These are phyloP conservation scores for Dipodomys stephensi DNA, from an alignment of 2,113 vertebrate species.

Conservation along the genomic window DNA sequence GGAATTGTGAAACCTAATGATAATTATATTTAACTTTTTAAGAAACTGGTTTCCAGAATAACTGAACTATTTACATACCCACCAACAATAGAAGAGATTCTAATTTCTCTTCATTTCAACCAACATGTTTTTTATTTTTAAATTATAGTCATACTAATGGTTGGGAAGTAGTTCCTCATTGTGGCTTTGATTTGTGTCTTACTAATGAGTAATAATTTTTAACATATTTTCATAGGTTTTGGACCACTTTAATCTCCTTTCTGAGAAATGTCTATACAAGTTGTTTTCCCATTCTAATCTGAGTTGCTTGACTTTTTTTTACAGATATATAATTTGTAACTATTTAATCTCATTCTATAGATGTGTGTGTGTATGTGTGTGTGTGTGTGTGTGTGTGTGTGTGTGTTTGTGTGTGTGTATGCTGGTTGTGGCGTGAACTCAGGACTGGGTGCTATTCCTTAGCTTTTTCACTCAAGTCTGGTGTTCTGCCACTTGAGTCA, in stretches of 20 bases:
- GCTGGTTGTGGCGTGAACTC: no score
- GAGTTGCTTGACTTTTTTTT: conserved; percentile 3
- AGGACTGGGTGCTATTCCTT: no score
- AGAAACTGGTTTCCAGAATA: not conserved
- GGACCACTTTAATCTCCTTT: not conserved
- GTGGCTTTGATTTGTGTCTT: conserved; percentile 13
- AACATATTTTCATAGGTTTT: not conserved
- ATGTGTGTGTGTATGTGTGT: no score
- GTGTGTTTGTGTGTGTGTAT: no score
- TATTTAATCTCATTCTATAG: not conserved
- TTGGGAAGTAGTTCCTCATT: not conserved
- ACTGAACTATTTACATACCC: not conserved
- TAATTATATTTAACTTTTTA: not conserved
- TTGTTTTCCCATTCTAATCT: not conserved
- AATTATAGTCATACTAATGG: not conserved
- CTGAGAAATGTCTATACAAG: not conserved
- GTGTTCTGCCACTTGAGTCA: no score
- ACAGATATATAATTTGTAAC: not conserved
- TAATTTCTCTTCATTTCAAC: not conserved
- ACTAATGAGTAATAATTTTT: conserved; percentile 23
- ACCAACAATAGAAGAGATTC: not conserved
- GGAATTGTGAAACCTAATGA: not conserved
- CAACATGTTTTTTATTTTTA: not conserved
- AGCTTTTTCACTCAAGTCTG: no score
- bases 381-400: no score